A percentile compares a stretch with the other conserved stretches of the same genome.
Evolutionary conservation across 2,113 vertebrate species (phyloP).

Genomic region (Sminthopsis crassicaudata): DNA sequence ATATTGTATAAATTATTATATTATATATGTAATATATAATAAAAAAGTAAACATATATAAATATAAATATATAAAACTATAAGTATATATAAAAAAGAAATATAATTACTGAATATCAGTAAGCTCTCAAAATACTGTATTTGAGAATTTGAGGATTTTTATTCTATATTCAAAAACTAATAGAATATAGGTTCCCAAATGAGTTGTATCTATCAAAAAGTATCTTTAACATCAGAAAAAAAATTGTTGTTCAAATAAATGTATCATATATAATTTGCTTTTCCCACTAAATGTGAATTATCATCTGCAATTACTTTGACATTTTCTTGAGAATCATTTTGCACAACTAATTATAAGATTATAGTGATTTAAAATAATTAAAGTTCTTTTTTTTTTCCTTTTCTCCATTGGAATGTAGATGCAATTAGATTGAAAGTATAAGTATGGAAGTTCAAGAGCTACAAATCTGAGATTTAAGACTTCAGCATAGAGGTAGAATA

Average conservation of each 20-base stretch:
- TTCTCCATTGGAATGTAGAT: constrained; percentile 31
- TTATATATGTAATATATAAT: too few species aligned
- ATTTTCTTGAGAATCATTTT: constrained; percentile 57
- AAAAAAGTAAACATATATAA: too few species aligned
- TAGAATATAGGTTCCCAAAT: neutral
- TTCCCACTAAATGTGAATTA: constrained; percentile 63
- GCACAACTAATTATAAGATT: constrained; percentile 61
- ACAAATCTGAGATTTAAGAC: neutral
- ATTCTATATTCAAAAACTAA: neutral
- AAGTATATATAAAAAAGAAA: neutral
- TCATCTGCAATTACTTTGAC: constrained; percentile 44
- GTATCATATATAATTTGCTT: constrained; percentile 52
- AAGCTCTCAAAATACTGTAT: neutral
- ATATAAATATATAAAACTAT: too few species aligned
- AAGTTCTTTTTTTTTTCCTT: neutral
- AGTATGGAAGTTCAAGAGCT: neutral
- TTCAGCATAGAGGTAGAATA: neutral
- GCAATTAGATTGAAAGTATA: constrained; percentile 45
- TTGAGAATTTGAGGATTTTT: neutral
- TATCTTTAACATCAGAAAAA: neutral
- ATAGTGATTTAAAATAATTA: constrained; percentile 6
- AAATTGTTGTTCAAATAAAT: constrained; percentile 62
- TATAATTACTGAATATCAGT: neutral
- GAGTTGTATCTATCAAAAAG: constrained; percentile 33
- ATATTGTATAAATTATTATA: too few species aligned